Base-by-base conservation (phyloP, 2,113 vertebrate genomes). In the Anhinga anhinga region DNA sequence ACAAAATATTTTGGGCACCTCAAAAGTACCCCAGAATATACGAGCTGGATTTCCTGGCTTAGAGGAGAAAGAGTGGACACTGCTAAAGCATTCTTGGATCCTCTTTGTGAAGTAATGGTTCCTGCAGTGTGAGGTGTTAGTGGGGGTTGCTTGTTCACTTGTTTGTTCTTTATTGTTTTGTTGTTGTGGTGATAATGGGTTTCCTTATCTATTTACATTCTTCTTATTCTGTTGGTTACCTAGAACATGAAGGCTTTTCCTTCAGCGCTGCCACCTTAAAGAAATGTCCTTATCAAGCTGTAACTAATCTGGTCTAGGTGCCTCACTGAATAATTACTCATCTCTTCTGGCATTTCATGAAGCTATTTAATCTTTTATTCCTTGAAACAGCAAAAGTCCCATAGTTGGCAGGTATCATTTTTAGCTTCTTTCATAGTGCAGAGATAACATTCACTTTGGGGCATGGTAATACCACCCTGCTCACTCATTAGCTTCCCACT, bases 401-500 rank as follows among this genome's bases (percentile, higher is more conserved):
- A 2, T 63, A 71, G 72, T 16, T 92, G 94, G 82, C 80, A 97
- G 90, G 83, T 95, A 81, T 96, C 65, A 94, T 89, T 97, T 96
- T 97, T 94, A 95, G 76, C 83, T 95, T 82, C 61, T 95, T 63
- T 94, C 82, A 84, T 90, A 74, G 63, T 63, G 30, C 40, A 88
- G 65, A 89, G 88, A 89, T 83, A 92, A 67, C 50, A 65, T 50
- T 93, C 80, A 78, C 80, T 92, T 86, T 40, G 65, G 76, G 92
- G 80, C 86, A 93, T 36, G 59, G 92, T 81, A 95, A 90, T 92
- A 90, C 92, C 88, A 76, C 42, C 30, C 83, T 97, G 90, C 52
- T 95, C 61, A 10, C 65, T 97, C 88, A 89, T 82, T 93, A 86
- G 10, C 92, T 92, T 95, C 92, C 94, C 80, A 93, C 86, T 96